These are phyloP conservation scores for Uropsilus gracilis DNA, from an alignment of 2,113 vertebrate genomes.

Conservation along the genomic window DNA sequence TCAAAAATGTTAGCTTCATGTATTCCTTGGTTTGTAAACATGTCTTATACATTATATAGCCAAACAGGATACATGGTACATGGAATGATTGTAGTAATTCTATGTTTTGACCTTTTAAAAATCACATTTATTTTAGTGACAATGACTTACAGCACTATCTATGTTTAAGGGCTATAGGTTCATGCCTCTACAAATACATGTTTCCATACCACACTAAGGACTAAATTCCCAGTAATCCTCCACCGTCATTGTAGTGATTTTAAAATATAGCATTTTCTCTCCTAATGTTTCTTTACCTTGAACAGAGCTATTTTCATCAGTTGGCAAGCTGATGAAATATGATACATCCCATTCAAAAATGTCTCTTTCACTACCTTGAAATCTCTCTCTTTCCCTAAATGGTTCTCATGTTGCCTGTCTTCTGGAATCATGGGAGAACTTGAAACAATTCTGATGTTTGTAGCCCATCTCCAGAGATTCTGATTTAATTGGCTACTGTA, in stretches of 20 bases:
- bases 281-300: neutral
- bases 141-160: no score
- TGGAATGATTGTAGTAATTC: neutral
- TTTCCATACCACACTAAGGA: no score
- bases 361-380: neutral
- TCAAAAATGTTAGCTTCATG: conserved; percentile 59
- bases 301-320: conserved; percentile 1
- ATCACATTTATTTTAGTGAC: no score
- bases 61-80: no score
- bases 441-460: neutral
- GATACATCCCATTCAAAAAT: neutral
- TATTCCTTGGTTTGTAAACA: conserved; percentile 70
- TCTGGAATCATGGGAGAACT: conserved; percentile 15
- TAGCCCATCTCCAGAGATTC: neutral
- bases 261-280: conserved; percentile 31
- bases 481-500: neutral
- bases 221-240: no score
- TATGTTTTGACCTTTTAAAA: neutral
- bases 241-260: neutral
- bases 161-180: no score
- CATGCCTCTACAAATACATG: no score
- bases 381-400: conserved; percentile 23
- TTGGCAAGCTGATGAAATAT: neutral
- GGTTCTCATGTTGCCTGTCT: neutral
- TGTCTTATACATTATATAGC: conserved; percentile 46